Evolutionary conservation across 2,797 vertebrate genomes (phyloP).

Genomic region (Neoniphon sammara): DNA sequence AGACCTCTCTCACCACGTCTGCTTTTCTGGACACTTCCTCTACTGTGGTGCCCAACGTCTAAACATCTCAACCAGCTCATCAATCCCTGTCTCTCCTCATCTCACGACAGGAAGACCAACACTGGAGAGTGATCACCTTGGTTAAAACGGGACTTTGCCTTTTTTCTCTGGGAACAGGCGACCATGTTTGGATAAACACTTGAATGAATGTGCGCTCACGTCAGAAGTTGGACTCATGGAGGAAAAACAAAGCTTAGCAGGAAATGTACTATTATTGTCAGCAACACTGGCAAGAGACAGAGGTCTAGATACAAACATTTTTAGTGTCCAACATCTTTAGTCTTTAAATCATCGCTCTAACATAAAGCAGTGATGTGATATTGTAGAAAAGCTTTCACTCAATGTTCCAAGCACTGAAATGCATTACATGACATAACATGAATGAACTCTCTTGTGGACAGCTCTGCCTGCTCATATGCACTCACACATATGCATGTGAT

Average conservation of each 20-base stretch:
- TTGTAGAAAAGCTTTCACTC: no score
- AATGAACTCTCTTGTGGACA: no score
- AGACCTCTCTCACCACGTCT: neutral
- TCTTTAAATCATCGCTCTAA: no score
- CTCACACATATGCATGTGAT: no score
- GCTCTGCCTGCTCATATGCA: no score
- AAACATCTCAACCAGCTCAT: slow-evolving; percentile 7
- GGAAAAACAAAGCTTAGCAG: slow-evolving; percentile 24
- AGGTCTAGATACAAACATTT: neutral
- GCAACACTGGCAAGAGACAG: neutral
- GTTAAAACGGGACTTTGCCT: slow-evolving; percentile 32
- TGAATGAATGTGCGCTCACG: neutral
- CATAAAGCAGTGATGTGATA: no score
- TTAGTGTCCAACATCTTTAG: no score
- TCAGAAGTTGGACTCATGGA: slow-evolving; percentile 7
- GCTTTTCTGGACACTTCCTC: slow-evolving; percentile 20
- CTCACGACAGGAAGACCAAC: slow-evolving; percentile 39
- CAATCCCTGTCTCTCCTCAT: neutral
- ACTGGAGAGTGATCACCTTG: neutral
- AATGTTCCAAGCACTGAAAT: no score
- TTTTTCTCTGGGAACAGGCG: slow-evolving; percentile 16
- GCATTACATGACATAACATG: no score
- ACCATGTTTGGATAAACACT: neutral
- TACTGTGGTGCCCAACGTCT: slow-evolving; percentile 5
- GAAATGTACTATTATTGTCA: slow-evolving; percentile 33